phyloP scores from a whole-genome alignment of 2,888 invertebrate species.

The Zaprionus bogoriensis region DNA sequence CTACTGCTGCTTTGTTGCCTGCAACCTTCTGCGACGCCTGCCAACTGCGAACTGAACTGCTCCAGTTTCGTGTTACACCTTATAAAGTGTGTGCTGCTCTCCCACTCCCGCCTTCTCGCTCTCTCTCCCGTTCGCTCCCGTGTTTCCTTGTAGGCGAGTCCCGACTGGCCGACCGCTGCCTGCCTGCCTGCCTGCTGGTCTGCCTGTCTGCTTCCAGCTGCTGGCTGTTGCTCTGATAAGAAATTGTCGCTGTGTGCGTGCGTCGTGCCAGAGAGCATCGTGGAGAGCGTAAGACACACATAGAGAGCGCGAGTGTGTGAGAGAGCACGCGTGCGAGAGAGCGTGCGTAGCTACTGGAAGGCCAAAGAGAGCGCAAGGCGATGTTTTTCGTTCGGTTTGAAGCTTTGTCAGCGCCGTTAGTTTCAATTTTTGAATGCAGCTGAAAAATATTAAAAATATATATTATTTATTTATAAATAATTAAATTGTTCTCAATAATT shows the following conservation, averaged over 20 bases:
- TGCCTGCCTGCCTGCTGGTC: constrained; percentile 4
- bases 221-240: constrained; percentile 61
- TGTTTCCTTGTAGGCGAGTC: constrained; percentile 64
- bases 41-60: constrained; percentile 80
- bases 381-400: constrained; percentile 25
- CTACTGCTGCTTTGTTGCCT: constrained; percentile 35
- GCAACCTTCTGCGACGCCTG: constrained; percentile 77
- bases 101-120: not conserved
- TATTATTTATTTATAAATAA: not conserved
- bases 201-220: constrained; percentile 57
- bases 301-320: not conserved
- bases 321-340: constrained; percentile 28
- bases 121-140: constrained; percentile 39
- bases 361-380: constrained; percentile 23
- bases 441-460: not conserved
- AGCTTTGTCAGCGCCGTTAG: constrained; percentile 32
- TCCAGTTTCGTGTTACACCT: constrained; percentile 71
- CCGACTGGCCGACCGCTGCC: constrained; percentile 19
- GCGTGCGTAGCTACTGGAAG: constrained; percentile 39
- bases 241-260: constrained; percentile 51
- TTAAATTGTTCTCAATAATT: not conserved
- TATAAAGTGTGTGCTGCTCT: constrained; percentile 49
- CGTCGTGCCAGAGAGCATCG: not conserved
- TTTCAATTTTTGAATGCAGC: constrained; percentile 28
- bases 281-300: constrained; percentile 4